phyloP scores from a whole-genome alignment of 1,140 invertebrate species.

The Chironomus striatipennis region DNA sequence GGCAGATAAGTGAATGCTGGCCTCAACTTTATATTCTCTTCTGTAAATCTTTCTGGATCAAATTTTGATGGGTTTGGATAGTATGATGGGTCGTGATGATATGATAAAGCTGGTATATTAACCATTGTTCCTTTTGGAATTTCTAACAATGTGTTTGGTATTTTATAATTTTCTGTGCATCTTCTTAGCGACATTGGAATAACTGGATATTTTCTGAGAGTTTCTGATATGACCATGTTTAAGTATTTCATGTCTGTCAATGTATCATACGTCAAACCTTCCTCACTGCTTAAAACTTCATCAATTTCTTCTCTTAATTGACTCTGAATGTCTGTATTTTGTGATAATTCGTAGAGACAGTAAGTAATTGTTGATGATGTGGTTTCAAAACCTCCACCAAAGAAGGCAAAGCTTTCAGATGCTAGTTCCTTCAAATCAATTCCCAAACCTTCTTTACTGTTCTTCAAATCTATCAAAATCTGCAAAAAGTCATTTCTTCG shows the following conservation, averaged over 20 bases:
- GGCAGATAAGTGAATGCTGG: slow-evolving; percentile 42
- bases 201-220: slow-evolving; percentile 42
- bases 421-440: slow-evolving; percentile 41
- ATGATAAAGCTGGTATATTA: slow-evolving; percentile 46
- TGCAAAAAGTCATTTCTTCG: slow-evolving; percentile 53
- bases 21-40: slow-evolving; percentile 40
- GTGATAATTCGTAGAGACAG: slow-evolving; percentile 49
- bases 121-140: slow-evolving; percentile 47
- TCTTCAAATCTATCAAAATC: slow-evolving; percentile 46
- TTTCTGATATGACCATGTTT: slow-evolving; percentile 38
- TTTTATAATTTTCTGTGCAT: slow-evolving; percentile 44
- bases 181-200: slow-evolving; percentile 33
- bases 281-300: slow-evolving; percentile 34
- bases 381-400: slow-evolving; percentile 58
- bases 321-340: slow-evolving; percentile 48
- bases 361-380: slow-evolving; percentile 53
- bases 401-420: slow-evolving; percentile 49
- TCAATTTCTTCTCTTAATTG: slow-evolving; percentile 47
- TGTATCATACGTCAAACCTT: slow-evolving; percentile 38
- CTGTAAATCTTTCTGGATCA: slow-evolving; percentile 63
- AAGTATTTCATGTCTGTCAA: slow-evolving; percentile 35
- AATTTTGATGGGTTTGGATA: slow-evolving; percentile 62
- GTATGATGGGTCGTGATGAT: slow-evolving; percentile 53
- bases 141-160: slow-evolving; percentile 44
- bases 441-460: slow-evolving; percentile 27